Evolutionary conservation across 2,113 vertebrate species (phyloP), one percentile per base, ranked within the genome.

Genomic region (Grantiella picta): DNA sequence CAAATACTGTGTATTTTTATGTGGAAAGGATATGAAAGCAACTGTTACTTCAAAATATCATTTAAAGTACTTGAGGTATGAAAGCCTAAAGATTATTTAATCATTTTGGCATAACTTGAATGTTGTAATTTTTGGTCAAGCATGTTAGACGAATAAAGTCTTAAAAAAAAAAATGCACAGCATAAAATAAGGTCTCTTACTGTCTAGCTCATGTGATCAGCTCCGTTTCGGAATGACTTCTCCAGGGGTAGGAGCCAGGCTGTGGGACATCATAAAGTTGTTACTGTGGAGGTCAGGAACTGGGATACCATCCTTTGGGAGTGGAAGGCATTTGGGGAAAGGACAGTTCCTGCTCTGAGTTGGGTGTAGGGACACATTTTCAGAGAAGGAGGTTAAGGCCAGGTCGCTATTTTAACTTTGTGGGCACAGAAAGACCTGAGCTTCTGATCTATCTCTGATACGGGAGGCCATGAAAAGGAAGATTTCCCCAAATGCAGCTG

Each of bases 81-180:
- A 93, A 95, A 91, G 95, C 89, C 88, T 95, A 77, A 92, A 44
- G 73, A 88, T 64, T 88, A 96, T 97, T 97, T 97, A 95, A 91
- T 97, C 97, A 95, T 96, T 97, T 94, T 95, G 96, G 94, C 97
- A 97, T 97, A 97, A 97, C 88, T 97, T 96, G 97, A 95, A 96
- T 93, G 96, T 98, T 97, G 97, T 98, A 97, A 96, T 95, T 98
- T 98, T 97, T 96, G 93, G 97, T 98, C 98, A 96, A 98, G 98
- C 98, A 98, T 98, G 98, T 98, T 97, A 97, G 97, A 98, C 63
- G 77, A 97, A 98, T 98, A 98, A 98, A 98, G 96, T 97, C 96
- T 98, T 97, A 95, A 92, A 95, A 97, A 97, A 95, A 90, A 40
- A 59, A 53, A 7, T 29, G 64, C 20, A 15, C 24, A 19, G n/a